A percentile compares a stretch with the other conserved stretches of the same genome.
phyloP scores from a whole-genome alignment of 2,888 invertebrate genomes.

The Mactromeris polynyma region DNA sequence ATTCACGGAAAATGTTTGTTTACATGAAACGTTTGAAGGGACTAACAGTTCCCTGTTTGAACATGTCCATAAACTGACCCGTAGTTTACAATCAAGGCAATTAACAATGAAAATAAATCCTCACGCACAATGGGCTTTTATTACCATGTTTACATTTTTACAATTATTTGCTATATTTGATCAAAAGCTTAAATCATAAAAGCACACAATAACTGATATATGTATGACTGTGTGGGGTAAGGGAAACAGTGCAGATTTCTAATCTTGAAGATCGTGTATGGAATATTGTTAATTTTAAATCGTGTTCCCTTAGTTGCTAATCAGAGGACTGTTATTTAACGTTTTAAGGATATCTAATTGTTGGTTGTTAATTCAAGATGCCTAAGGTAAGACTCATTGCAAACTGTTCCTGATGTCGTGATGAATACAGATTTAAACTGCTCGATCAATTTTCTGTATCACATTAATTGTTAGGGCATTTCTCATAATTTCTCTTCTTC shows the following conservation, averaged over 20 bases:
- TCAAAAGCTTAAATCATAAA: neutral
- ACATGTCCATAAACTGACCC: conserved; percentile 9
- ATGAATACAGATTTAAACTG: no score
- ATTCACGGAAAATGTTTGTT: neutral
- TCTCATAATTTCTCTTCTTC: no score
- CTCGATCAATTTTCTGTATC: no score
- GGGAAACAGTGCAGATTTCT: no score
- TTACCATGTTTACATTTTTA: conserved; percentile 34
- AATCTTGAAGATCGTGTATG: neutral
- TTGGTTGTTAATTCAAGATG: neutral
- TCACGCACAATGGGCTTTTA: conserved; percentile 3
- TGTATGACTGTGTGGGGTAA: no score
- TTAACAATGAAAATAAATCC: conserved; percentile 30
- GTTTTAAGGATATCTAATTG: neutral
- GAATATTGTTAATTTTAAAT: neutral
- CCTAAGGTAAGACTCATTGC: neutral
- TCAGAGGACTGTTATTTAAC: neutral
- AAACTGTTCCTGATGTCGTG: no score
- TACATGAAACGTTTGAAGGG: neutral
- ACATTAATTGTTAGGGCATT: no score
- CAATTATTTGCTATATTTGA: conserved; percentile 20
- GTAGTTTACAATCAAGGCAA: neutral
- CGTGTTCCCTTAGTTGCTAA: neutral
- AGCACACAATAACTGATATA: neutral
- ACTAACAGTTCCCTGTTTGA: neutral